Evolutionary conservation across 2,888 invertebrate genomes (phyloP), one percentile per base, ranked within the genome.

Genomic region (Ommatoiulus sabulosus): DNA sequence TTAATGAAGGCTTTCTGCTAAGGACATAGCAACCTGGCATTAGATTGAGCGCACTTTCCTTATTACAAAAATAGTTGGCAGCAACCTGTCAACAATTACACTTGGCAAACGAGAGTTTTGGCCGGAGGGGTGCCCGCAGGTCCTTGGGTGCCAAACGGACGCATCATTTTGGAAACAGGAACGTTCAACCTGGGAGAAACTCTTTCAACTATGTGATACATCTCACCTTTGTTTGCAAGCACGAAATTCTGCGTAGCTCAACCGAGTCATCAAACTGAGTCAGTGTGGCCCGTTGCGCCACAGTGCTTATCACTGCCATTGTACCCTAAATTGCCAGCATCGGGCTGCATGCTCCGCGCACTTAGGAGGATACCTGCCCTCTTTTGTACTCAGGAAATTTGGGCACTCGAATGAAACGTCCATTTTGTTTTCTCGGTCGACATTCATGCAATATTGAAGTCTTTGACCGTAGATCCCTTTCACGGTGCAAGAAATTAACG

Each of bases 381-480:
- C 63, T 63, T 63, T 63, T 63, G 63, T 63, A 63, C 20, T 63
- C 63, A 63, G 63, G 20, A 20, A 63, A 20, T 20, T 63, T 63
- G 63, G 63, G 63, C 63, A 63, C 63, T 63, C 63, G 15, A 15
- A 52, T 52, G 52, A 52, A 52, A 52, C 52, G 8, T 63, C 63
- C 63, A 63, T 63, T 10, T 63, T 63, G 63, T 63, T 63, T 63
- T 63, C 52, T 52, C 52, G 52, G 52, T 52, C 52, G 52, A 12
- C 52, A 52, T 52, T 63, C 63, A n/a, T n/a, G n/a, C n/a, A 63
- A 20, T 63, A 63, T 63, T 15, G 20, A 20, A 63, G 63, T 63
- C 63, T 63, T 63, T 63, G 63, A 63, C 63, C 63, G 63, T 63
- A 63, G 63, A 63, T 63, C 63, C 63, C 20, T 63, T 63, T 63